A percentile compares a stretch with the other conserved stretches of the same genome.
phyloP scores from a whole-genome alignment of 2,797 vertebrate genomes.

The Sebastes flavidus region DNA sequence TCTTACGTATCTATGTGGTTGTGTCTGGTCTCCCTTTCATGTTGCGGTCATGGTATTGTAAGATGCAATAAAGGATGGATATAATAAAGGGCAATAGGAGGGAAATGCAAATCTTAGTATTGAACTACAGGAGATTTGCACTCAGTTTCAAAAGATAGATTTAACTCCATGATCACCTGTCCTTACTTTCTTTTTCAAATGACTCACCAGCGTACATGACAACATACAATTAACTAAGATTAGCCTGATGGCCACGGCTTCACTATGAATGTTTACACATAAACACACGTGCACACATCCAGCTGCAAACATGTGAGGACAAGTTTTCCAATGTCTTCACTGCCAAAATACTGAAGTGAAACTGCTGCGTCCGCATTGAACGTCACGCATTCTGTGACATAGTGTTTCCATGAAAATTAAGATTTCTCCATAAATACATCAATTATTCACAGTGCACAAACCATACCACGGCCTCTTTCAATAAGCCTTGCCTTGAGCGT shows the following conservation, averaged over 20 bases:
- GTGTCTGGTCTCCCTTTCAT: not conserved
- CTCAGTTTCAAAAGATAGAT: not conserved
- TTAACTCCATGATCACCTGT: not conserved
- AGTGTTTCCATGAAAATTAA: conserved; percentile 2
- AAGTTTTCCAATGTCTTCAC: not conserved
- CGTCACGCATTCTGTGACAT: not conserved
- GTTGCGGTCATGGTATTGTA: not conserved
- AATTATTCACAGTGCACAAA: not conserved
- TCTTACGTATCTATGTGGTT: not conserved
- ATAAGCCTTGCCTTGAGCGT: too few species aligned
- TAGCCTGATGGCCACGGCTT: not conserved
- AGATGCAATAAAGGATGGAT: not conserved
- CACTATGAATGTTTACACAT: not conserved
- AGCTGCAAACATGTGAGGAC: conserved; percentile 14
- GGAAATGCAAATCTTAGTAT: not conserved
- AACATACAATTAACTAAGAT: not conserved
- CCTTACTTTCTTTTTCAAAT: not conserved
- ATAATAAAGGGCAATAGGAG: not conserved
- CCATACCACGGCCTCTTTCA: too few species aligned
- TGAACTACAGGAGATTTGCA: not conserved
- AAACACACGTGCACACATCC: not conserved
- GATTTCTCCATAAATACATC: conserved; percentile 7
- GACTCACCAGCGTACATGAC: not conserved
- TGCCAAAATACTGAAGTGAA: conserved; percentile 51
- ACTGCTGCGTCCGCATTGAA: conserved; percentile 37